A percentile compares a stretch with the other conserved stretches of the same genome.
These are phyloP conservation scores for Melanotaenia boesemani DNA, from an alignment of 2,797 vertebrate genomes.

Conservation along the genomic window DNA sequence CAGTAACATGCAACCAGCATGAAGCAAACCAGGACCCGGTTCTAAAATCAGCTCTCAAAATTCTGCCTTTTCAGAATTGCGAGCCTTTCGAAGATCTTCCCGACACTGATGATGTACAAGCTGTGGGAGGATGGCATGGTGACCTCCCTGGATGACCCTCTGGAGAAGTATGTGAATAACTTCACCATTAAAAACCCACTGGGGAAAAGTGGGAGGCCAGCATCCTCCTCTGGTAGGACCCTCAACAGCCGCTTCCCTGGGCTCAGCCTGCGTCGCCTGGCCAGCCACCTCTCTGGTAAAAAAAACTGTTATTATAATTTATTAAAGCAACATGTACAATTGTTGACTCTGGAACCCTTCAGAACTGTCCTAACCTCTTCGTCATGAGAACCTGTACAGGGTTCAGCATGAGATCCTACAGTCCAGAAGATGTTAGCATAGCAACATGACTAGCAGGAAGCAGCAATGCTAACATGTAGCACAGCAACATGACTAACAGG, in stretches of 20 bases:
- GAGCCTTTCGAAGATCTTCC: slow-evolving; percentile 95
- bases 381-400: too few relatives aligned
- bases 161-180: slow-evolving; percentile 88
- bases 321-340: background rate
- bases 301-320: background rate
- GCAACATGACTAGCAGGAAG: too few relatives aligned
- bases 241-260: slow-evolving; percentile 71
- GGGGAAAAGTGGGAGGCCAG: slow-evolving; percentile 60
- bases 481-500: too few relatives aligned
- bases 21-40: slow-evolving; percentile 15
- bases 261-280: slow-evolving; percentile 92
- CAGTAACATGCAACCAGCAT: background rate
- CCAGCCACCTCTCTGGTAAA: slow-evolving; percentile 95
- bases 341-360: too few relatives aligned
- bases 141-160: slow-evolving; percentile 88
- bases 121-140: slow-evolving; percentile 91
- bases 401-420: too few relatives aligned
- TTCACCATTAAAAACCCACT: slow-evolving; percentile 93
- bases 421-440: too few relatives aligned
- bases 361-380: too few relatives aligned
- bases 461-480: too few relatives aligned
- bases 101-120: slow-evolving; percentile 92
- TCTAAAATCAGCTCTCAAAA: background rate
- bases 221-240: slow-evolving; percentile 60
- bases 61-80: slow-evolving; percentile 84